phyloP scores from a whole-genome alignment of 2,888 invertebrate species.

The Lasioglossum vierecki region DNA sequence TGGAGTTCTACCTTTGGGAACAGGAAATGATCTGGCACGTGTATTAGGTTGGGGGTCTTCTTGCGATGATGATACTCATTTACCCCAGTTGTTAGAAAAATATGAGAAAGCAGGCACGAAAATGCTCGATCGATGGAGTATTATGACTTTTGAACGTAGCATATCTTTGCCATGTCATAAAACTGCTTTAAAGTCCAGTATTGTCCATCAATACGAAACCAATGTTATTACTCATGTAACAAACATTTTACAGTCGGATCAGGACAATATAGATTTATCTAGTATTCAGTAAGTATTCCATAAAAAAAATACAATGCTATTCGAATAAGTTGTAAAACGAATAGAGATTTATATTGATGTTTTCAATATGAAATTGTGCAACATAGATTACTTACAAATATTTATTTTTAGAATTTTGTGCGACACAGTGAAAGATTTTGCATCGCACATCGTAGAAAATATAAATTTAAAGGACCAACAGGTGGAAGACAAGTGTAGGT shows the following conservation, averaged over 20 bases:
- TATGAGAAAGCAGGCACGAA: constrained; percentile 99
- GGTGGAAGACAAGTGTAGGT: constrained; percentile 88
- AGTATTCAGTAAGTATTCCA: constrained; percentile 88
- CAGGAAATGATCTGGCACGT: constrained; percentile 97
- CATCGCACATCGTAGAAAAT: constrained; percentile 87
- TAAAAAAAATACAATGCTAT: neutral
- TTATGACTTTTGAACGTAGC: constrained; percentile 95
- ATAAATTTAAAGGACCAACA: constrained; percentile 86
- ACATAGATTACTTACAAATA: constrained; percentile 22
- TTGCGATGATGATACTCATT: constrained; percentile 97
- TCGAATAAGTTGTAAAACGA: neutral
- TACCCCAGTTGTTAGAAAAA: constrained; percentile 95
- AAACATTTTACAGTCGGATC: constrained; percentile 93
- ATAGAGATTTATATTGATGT: neutral
- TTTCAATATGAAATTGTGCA: neutral
- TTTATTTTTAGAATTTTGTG: constrained; percentile 86
- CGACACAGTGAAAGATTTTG: constrained; percentile 92
- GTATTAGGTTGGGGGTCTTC: constrained; percentile 98
- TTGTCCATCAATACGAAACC: constrained; percentile 90
- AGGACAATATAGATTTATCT: constrained; percentile 89
- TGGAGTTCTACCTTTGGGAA: constrained; percentile 97
- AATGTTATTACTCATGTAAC: constrained; percentile 92
- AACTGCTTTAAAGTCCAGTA: constrained; percentile 85
- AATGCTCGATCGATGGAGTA: constrained; percentile 99
- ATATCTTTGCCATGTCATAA: constrained; percentile 87